Conservation (phyloP, 2,888 invertebrate genomes). For the Iselma pallidipennis region DNA sequence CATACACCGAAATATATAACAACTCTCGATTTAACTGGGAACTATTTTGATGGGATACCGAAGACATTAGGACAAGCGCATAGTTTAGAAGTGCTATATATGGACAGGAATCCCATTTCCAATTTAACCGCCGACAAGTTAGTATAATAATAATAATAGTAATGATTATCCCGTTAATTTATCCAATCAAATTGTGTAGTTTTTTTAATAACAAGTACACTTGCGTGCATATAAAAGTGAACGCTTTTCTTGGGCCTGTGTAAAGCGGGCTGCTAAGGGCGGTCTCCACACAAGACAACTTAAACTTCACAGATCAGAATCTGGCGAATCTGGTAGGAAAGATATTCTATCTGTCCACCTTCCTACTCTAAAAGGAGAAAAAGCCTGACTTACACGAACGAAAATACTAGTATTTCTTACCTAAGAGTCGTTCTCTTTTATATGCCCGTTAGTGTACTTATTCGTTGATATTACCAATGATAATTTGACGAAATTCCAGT, state of each 20-base stretch:
- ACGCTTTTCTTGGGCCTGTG: too few relatives aligned
- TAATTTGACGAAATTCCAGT: constrained; percentile 51
- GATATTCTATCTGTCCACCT: too few relatives aligned
- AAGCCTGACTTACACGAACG: too few relatives aligned
- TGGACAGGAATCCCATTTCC: constrained; percentile 73
- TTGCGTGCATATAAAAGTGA: too few relatives aligned
- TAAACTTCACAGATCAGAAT: too few relatives aligned
- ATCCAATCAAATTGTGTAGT: not conserved
- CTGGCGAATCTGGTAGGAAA: too few relatives aligned
- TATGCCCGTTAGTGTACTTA: too few relatives aligned
- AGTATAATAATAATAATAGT: constrained; percentile 20
- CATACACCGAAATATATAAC: constrained; percentile 69
- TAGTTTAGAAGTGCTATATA: constrained; percentile 63
- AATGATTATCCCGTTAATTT: not conserved
- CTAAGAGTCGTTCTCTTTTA: too few relatives aligned
- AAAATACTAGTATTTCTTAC: too few relatives aligned
- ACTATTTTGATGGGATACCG: constrained; percentile 62
- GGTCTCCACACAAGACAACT: too few relatives aligned
- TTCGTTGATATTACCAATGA: constrained; percentile 12
- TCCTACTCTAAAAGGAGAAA: too few relatives aligned
- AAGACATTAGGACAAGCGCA: constrained; percentile 63
- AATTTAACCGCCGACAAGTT: constrained; percentile 57
- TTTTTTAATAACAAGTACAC: not conserved
- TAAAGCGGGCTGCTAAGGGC: too few relatives aligned
- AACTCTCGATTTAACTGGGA: constrained; percentile 67